phyloP scores from a whole-genome alignment of 2,113 vertebrate species.

The Cheilinus undulatus region DNA sequence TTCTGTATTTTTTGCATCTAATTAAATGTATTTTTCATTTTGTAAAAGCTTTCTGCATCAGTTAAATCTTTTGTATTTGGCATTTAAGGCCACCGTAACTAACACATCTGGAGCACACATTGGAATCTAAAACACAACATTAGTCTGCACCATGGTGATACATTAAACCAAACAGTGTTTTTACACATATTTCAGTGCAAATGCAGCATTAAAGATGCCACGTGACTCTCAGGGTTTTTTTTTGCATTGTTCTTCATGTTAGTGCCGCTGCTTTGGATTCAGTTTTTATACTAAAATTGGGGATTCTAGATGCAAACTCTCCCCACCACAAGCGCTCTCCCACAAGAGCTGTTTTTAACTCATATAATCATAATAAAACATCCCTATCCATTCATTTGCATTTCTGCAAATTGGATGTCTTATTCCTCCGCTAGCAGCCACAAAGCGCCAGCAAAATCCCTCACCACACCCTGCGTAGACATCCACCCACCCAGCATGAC shows the following conservation, averaged over 20 bases:
- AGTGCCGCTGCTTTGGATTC: constrained; percentile 32
- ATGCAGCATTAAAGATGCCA: neutral
- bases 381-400: constrained; percentile 47
- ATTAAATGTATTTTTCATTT: too few species aligned
- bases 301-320: constrained; percentile 6
- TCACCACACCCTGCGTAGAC: constrained; percentile 69
- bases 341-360: constrained; percentile 34
- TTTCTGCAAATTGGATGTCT: constrained; percentile 70
- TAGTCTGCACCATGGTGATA: constrained; percentile 13
- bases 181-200: constrained; percentile 2
- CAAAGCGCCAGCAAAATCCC: constrained; percentile 57
- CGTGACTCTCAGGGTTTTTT: neutral
- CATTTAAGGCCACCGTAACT: too few species aligned
- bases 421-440: constrained; percentile 45
- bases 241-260: constrained; percentile 1
- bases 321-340: neutral
- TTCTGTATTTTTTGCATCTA: too few species aligned
- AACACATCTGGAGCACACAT: constrained; percentile 70
- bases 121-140: constrained; percentile 28
- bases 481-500: constrained; percentile 74
- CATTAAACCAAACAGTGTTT: constrained; percentile 19
- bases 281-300: constrained; percentile 1
- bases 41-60: too few species aligned
- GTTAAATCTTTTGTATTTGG: too few species aligned
- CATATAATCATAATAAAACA: constrained; percentile 38